Percentiles rank a stretch among this genome's conserved stretches.
These are phyloP conservation scores for Eleginops maclovinus DNA, from an alignment of 2,113 vertebrate genomes.

Conservation along the genomic window DNA sequence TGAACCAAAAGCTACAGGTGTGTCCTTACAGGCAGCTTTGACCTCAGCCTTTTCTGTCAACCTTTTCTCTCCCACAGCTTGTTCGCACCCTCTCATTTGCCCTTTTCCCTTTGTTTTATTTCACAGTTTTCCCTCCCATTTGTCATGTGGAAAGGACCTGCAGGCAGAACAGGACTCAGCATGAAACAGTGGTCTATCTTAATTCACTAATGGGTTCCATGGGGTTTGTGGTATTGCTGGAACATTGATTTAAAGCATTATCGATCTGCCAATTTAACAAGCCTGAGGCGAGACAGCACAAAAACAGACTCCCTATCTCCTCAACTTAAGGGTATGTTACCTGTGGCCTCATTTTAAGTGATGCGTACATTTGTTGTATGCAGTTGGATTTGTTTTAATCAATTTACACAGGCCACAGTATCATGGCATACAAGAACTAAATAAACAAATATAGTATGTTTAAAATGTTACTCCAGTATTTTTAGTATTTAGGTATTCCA, in stretches of 20 bases:
- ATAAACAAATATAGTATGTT: background rate
- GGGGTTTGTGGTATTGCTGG: slow-evolving; percentile 69
- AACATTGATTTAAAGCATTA: slow-evolving; percentile 81
- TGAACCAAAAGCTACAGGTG: slow-evolving; percentile 25
- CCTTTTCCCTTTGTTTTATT: slow-evolving; percentile 68
- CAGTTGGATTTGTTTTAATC: background rate
- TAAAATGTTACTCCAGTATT: background rate
- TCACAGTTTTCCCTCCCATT: slow-evolving; percentile 54
- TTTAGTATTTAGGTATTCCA: background rate
- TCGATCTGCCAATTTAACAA: slow-evolving; percentile 77
- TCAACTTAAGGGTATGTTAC: slow-evolving; percentile 23
- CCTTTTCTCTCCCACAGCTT: slow-evolving; percentile 33
- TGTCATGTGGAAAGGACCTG: slow-evolving; percentile 62
- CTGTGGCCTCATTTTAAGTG: slow-evolving; percentile 47
- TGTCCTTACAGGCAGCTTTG: slow-evolving; percentile 1
- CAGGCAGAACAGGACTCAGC: slow-evolving; percentile 60
- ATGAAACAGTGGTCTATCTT: slow-evolving; percentile 69
- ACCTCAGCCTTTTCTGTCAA: slow-evolving; percentile 45
- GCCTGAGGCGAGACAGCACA: slow-evolving; percentile 57
- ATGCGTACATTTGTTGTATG: slow-evolving; percentile 28
- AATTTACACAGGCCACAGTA: background rate
- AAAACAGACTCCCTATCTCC: slow-evolving; percentile 47
- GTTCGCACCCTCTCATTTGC: slow-evolving; percentile 44
- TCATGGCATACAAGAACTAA: background rate
- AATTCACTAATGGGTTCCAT: slow-evolving; percentile 80